These are phyloP conservation scores for Aromia moschata DNA, from an alignment of 2,888 invertebrate species.

Conservation along the genomic window DNA sequence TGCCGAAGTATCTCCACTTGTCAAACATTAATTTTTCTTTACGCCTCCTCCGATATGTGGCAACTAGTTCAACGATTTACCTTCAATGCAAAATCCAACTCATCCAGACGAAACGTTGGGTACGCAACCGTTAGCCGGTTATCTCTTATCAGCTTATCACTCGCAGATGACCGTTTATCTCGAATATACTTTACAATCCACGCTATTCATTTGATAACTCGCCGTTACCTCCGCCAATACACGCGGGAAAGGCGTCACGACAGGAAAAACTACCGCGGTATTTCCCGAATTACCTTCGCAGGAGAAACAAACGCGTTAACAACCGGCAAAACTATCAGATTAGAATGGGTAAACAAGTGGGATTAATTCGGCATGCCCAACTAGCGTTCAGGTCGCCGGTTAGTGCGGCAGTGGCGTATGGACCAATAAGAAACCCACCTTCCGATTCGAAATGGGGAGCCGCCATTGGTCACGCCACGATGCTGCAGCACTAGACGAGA, in stretches of 20 bases:
- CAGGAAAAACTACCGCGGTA: constrained; percentile 16
- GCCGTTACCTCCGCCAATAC: constrained; percentile 2
- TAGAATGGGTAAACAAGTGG: neutral
- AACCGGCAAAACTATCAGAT: neutral
- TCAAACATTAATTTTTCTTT: too few species aligned
- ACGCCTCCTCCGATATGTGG: too few species aligned
- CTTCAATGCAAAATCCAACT: too few species aligned
- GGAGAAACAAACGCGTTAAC: neutral
- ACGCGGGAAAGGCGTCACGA: constrained; percentile 15
- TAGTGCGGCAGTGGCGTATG: constrained; percentile 4
- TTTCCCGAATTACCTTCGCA: too few species aligned
- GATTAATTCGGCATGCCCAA: neutral
- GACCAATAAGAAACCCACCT: constrained; percentile 7
- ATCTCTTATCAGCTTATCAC: constrained; percentile 8
- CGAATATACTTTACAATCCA: constrained; percentile 16
- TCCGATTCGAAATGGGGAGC: constrained; percentile 11
- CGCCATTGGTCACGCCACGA: neutral
- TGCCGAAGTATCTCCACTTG: too few species aligned
- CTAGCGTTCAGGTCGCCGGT: constrained; percentile 7
- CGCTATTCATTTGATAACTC: constrained; percentile 19
- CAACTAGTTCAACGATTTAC: too few species aligned
- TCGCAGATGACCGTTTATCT: constrained; percentile 19
- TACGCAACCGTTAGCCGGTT: neutral
- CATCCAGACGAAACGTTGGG: too few species aligned
- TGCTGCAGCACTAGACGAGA: constrained; percentile 8